Base-by-base conservation (phyloP, 1,140 invertebrate genomes). In the Trichonephila clavipes region DNA sequence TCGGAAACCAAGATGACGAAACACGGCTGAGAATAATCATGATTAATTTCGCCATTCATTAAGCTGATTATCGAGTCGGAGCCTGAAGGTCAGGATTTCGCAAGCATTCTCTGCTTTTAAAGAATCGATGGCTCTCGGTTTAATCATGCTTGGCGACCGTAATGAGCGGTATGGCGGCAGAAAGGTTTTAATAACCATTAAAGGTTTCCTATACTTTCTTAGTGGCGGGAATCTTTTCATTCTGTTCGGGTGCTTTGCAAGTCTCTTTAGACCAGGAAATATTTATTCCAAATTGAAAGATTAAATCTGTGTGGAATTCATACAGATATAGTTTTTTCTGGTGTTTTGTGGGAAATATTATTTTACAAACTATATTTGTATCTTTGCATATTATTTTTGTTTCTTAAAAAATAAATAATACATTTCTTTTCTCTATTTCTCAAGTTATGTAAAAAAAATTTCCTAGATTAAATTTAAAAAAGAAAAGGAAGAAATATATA, bases 101-200 rank as follows among this genome's bases (percentile, higher is more conserved):
- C 18, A 0, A 21, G 62, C 62, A 0, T 21, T 18, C 6, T 64
- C 16, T 21, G 19, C 14, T 19, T 5, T 64, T 6, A 21, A 21
- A n/a, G 24, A 77, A 77, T 77, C 72, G 72, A 77, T 77, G 72
- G 72, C 16, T 28, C 51, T 7, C 19, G 24, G 8, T 77, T 77
- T 28, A 77, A 77, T 24, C 7, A 16, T 12, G 62, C 18, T 64
- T 64, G 62, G 72, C 34, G 72, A 77, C 72, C 0, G 12, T 77
- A 77, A 77, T 28, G 72, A 40, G 72, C 7, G 72, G 72, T 77
- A 8, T 24, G 8, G 34, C n/a, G 72, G 24, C n/a, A 24, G 24
- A 77, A 28, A 51, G 24, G 72, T 77, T 77, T 77, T 77, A 77
- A 77, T 77, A 77, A 77, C 19, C 72, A 77, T 77, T 77, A 77